Evolutionary conservation across 2,113 vertebrate species (phyloP).

Genomic region (Lophius piscatorius): DNA sequence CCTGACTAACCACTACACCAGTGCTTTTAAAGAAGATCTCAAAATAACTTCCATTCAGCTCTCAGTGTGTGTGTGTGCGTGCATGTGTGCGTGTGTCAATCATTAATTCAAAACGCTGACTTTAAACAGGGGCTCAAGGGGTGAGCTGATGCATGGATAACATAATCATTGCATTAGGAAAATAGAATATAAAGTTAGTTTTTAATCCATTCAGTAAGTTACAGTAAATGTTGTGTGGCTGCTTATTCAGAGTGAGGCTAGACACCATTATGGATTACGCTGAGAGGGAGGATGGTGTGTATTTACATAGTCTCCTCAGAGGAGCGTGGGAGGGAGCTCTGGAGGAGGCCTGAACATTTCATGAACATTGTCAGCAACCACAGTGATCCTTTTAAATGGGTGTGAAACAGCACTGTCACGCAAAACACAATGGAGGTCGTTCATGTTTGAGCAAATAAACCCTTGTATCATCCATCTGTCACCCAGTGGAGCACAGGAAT

Average conservation of each 20-base stretch:
- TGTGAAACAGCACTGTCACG: slow-evolving; percentile 43
- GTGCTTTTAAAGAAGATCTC: slow-evolving; percentile 4
- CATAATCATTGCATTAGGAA: slow-evolving; percentile 16
- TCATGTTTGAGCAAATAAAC: slow-evolving; percentile 5
- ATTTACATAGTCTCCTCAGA: slow-evolving; percentile 66
- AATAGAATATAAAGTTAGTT: slow-evolving; percentile 37
- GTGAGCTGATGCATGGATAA: slow-evolving; percentile 28
- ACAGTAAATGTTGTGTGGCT: slow-evolving; percentile 53
- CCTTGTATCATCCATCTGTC: background rate
- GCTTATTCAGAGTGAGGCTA: slow-evolving; percentile 50
- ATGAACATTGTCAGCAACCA: slow-evolving; percentile 47
- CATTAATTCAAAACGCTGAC: slow-evolving; percentile 68
- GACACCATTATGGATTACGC: slow-evolving; percentile 69
- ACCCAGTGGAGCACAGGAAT: background rate
- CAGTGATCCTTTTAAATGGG: slow-evolving; percentile 51
- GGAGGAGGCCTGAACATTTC: slow-evolving; percentile 52
- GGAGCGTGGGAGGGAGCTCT: slow-evolving; percentile 60
- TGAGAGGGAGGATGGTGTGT: slow-evolving; percentile 60
- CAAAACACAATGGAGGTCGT: slow-evolving; percentile 9
- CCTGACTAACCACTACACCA: background rate
- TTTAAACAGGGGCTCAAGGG: slow-evolving; percentile 33
- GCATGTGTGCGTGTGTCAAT: slow-evolving; percentile 22
- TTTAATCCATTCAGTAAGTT: slow-evolving; percentile 67
- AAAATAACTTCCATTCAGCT: slow-evolving; percentile 16
- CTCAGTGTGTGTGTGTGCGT: slow-evolving; percentile 13